Conservation (phyloP, 2,797 vertebrate genomes). For the Girardinus metallicus region DNA sequence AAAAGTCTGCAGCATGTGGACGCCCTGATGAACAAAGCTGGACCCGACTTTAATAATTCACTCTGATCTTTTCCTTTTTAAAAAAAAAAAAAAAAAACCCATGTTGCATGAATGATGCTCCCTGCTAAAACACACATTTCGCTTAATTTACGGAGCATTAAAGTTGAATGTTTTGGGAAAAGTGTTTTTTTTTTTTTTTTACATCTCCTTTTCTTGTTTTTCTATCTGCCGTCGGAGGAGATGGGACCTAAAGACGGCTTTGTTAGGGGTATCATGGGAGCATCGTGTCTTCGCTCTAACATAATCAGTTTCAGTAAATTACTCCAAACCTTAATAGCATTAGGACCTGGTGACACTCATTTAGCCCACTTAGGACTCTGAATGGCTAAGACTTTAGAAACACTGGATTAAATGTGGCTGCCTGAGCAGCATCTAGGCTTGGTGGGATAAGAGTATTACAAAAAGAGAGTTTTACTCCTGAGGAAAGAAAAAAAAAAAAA, state of each 20-base stretch:
- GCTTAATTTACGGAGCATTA: not conserved
- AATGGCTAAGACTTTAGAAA: conserved; percentile 46
- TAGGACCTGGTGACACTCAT: conserved; percentile 86
- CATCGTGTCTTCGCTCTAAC: conserved; percentile 77
- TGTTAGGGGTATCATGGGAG: conserved; percentile 74
- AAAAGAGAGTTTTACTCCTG: not conserved
- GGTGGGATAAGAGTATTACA: conserved; percentile 44
- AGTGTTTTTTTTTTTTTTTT: conserved; percentile 5
- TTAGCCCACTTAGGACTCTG: conserved; percentile 66
- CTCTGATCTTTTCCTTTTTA: conserved; percentile 22
- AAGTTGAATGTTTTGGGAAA: not conserved
- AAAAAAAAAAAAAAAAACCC: no score
- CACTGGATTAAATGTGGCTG: conserved; percentile 33
- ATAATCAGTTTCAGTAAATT: conserved; percentile 82
- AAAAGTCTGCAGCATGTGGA: conserved; percentile 3
- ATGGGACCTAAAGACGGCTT: conserved; percentile 73
- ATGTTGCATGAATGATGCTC: not conserved
- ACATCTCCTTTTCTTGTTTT: conserved; percentile 57
- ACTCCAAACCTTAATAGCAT: conserved; percentile 77
- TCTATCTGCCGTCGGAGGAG: conserved; percentile 34
- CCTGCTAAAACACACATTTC: not conserved
- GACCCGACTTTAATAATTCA: conserved; percentile 33
- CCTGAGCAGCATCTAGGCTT: conserved; percentile 61
- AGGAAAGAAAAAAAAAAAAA: not conserved
- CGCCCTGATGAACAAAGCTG: conserved; percentile 3